Conservation (phyloP, 2,113 vertebrate species). For the Oreotrochilus melanogaster region DNA sequence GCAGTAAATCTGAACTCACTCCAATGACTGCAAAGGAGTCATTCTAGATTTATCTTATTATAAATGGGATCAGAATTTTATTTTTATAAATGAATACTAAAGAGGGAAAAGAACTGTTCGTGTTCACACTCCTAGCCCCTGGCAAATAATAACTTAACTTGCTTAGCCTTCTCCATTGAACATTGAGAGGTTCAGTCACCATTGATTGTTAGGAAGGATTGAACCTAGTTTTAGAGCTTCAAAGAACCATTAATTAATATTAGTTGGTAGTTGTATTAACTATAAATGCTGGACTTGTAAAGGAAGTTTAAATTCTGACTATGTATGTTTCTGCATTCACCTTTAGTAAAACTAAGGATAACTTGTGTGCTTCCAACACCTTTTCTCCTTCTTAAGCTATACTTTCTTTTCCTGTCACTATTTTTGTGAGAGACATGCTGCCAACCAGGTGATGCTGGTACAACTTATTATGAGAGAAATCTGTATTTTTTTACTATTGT, state of each 20-base stretch:
- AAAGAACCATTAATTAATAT: not conserved
- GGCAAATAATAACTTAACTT: slow-evolving; percentile 29
- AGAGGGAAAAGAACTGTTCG: not conserved
- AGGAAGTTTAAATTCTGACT: not conserved
- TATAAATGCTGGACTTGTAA: not conserved
- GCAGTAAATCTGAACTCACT: slow-evolving; percentile 52
- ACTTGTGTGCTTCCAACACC: not conserved
- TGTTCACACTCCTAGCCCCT: slow-evolving; percentile 16
- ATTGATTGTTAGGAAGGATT: not conserved
- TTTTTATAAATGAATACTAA: slow-evolving; percentile 54
- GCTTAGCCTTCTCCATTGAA: not conserved
- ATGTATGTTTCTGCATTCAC: not conserved
- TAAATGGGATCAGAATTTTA: slow-evolving; percentile 59
- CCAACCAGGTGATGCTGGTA: not conserved
- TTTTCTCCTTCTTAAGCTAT: not conserved
- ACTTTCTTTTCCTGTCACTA: not conserved
- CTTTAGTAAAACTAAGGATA: not conserved
- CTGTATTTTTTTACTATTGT: not conserved
- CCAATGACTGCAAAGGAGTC: not conserved
- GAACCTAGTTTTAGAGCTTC: not conserved
- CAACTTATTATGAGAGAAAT: not conserved
- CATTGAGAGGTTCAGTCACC: not conserved
- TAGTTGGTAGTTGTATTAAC: not conserved
- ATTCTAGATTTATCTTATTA: slow-evolving; percentile 49
- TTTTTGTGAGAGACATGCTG: not conserved